These are phyloP conservation scores for Monarcha castaneiventris DNA, from an alignment of 2,113 vertebrate genomes.

Conservation along the genomic window DNA sequence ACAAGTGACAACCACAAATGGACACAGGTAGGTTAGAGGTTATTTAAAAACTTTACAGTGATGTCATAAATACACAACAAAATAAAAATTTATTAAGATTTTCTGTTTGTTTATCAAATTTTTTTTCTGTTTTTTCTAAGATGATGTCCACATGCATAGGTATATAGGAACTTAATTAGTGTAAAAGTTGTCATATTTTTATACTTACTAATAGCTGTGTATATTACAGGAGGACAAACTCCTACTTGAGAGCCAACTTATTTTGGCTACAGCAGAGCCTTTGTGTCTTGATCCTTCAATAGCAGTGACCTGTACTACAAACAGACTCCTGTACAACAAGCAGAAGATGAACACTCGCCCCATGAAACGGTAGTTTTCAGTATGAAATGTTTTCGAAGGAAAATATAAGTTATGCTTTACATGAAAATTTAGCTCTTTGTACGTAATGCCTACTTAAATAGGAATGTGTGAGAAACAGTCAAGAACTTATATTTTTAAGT, in stretches of 20 bases:
- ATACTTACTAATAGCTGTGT: background rate
- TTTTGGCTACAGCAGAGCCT: conserved; percentile 94
- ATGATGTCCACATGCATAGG: rapidly evolving
- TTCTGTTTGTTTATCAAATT: background rate
- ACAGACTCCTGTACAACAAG: conserved; percentile 94
- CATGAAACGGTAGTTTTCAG: conserved; percentile 86
- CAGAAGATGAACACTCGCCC: conserved; percentile 97
- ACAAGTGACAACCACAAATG: conserved; percentile 99
- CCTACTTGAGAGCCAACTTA: conserved; percentile 94
- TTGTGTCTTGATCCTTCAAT: conserved; percentile 98
- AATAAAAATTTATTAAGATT: background rate
- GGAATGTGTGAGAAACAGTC: background rate
- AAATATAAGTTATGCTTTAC: background rate
- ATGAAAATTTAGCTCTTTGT: background rate
- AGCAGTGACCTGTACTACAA: conserved; percentile 92
- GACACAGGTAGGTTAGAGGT: conserved; percentile 86
- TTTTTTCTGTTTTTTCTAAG: background rate
- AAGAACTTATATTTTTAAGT: background rate
- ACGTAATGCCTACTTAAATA: background rate
- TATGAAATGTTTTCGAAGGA: background rate
- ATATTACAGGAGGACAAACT: conserved; percentile 92
- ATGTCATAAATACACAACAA: background rate
- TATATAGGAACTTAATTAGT: background rate
- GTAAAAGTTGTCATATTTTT: background rate
- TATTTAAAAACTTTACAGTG: background rate